Percentiles rank a stretch among this genome's conserved stretches.
These are phyloP conservation scores for Microchrysa polita DNA, from an alignment of 2,888 invertebrate species.

Conservation along the genomic window DNA sequence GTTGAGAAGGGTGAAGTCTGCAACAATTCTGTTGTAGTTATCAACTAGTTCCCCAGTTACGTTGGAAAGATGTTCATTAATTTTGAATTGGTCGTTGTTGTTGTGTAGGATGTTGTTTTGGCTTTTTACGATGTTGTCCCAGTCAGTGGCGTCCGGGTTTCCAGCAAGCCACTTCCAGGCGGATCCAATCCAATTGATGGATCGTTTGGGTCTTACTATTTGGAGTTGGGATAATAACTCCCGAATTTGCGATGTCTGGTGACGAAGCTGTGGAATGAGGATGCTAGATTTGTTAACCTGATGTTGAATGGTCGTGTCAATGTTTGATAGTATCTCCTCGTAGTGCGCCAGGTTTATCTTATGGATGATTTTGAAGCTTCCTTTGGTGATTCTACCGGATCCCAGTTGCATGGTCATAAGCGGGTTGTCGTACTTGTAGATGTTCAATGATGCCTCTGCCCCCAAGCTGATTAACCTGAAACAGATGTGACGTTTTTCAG, in stretches of 20 bases:
- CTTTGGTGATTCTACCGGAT: too few relatives aligned
- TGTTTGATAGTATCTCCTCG: not conserved
- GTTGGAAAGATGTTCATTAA: too few relatives aligned
- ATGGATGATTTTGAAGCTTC: too few relatives aligned
- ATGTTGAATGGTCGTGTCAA: not conserved
- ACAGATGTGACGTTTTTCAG: not conserved
- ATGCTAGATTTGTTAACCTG: conserved; percentile 1
- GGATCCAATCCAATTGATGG: too few relatives aligned
- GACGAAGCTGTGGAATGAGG: not conserved
- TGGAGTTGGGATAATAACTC: not conserved
- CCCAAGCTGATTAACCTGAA: conserved; percentile 9
- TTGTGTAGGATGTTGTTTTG: conserved; percentile 12
- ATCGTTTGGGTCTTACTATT: too few relatives aligned
- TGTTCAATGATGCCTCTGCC: conserved; percentile 3
- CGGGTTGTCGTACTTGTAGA: too few relatives aligned
- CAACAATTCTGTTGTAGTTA: too few relatives aligned
- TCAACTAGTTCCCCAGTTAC: too few relatives aligned
- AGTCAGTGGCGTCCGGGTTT: too few relatives aligned
- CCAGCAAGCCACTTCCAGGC: conserved; percentile 5
- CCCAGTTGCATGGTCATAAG: too few relatives aligned
- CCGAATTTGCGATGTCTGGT: conserved; percentile 3
- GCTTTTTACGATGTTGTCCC: not conserved
- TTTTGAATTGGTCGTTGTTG: conserved; percentile 12
- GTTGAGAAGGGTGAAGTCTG: too few relatives aligned
- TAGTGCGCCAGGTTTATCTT: conserved; percentile 6